Conservation (phyloP, 2,888 invertebrate species). For the Scaptomyza polygonia region DNA sequence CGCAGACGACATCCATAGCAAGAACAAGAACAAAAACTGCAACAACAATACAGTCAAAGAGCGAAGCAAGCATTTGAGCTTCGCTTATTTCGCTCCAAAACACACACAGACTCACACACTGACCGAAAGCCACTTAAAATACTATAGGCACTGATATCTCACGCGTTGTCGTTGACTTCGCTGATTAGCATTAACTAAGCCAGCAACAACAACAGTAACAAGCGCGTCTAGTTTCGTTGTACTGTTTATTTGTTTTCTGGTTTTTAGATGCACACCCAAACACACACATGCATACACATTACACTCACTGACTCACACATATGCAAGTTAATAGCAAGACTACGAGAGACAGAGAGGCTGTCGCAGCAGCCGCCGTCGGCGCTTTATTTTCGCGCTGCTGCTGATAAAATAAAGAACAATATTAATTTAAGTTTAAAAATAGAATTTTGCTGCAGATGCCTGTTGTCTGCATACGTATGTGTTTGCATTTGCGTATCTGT, state of each 20-base stretch:
- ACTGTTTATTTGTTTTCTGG: slow-evolving; percentile 73
- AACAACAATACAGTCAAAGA: slow-evolving; percentile 38
- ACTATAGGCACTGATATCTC: slow-evolving; percentile 52
- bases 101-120: slow-evolving; percentile 15
- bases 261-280: slow-evolving; percentile 60
- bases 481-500: slow-evolving; percentile 28
- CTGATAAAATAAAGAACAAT: slow-evolving; percentile 82
- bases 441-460: slow-evolving; percentile 78
- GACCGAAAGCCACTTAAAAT: neutral
- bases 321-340: slow-evolving; percentile 9
- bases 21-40: slow-evolving; percentile 22
- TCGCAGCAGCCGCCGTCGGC: slow-evolving; percentile 63
- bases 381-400: slow-evolving; percentile 71
- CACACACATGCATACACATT: slow-evolving; percentile 16
- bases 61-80: slow-evolving; percentile 60
- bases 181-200: slow-evolving; percentile 71
- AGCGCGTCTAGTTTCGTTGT: slow-evolving; percentile 66
- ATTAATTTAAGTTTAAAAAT: slow-evolving; percentile 82
- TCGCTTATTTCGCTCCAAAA: slow-evolving; percentile 43
- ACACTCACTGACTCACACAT: slow-evolving; percentile 14
- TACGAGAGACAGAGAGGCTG: slow-evolving; percentile 33
- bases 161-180: slow-evolving; percentile 65
- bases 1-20: slow-evolving; percentile 47
- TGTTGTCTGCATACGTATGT: slow-evolving; percentile 54
- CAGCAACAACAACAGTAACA: slow-evolving; percentile 32